Conservation (phyloP, 2,888 invertebrate genomes). For the Sinentomon sp. region DNA sequence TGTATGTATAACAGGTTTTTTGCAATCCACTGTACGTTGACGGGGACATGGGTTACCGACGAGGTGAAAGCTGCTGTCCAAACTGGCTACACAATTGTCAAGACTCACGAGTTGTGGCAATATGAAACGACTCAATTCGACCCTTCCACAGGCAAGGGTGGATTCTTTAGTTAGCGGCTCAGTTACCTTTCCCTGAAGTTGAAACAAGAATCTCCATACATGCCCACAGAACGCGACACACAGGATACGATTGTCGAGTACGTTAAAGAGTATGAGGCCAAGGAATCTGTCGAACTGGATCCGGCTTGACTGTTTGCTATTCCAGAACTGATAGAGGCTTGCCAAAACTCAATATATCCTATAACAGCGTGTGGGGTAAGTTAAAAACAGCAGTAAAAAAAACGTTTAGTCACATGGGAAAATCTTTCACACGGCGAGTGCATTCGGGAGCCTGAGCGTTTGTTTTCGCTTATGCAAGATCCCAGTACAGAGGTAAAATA, state of each 20-base stretch:
- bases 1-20: no score
- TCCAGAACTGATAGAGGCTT: slow-evolving; percentile 15
- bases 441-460: no score
- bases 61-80: slow-evolving; percentile 19
- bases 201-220: no score
- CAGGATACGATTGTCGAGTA: slow-evolving; percentile 10
- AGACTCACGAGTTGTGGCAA: slow-evolving; percentile 19
- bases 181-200: no score
- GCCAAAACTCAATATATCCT: slow-evolving; percentile 16
- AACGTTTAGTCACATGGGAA: no score
- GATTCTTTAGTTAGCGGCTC: slow-evolving; percentile 19
- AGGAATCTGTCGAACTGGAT: slow-evolving; percentile 15
- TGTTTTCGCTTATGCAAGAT: no score
- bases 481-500: no score
- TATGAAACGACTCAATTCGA: slow-evolving; percentile 15
- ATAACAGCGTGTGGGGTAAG: slow-evolving; percentile 19
- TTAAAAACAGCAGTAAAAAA: no score
- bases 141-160: slow-evolving; percentile 11
- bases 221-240: slow-evolving; percentile 14
- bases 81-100: slow-evolving; percentile 18
- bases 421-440: no score
- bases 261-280: slow-evolving; percentile 9
- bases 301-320: no score
- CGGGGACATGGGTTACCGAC: slow-evolving; percentile 19
- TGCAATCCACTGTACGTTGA: no score